These are phyloP conservation scores for Eubasilissa splendida DNA, from an alignment of 2,888 invertebrate species.

Conservation along the genomic window DNA sequence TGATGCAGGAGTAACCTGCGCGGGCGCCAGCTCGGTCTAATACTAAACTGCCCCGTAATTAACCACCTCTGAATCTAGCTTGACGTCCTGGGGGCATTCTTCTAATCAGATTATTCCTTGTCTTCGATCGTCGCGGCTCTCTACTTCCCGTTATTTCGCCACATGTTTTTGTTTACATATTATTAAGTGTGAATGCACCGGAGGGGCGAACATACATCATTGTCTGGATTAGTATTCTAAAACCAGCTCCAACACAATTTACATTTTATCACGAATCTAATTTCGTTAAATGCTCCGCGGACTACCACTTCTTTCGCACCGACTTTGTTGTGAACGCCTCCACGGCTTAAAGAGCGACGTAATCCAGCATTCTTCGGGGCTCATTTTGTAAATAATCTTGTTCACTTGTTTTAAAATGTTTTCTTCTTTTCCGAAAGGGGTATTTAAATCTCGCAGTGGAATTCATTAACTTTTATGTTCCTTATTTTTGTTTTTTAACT, in stretches of 20 bases:
- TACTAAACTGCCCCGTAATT: no score
- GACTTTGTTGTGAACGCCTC: not conserved
- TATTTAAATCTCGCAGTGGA: no score
- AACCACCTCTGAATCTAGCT: not conserved
- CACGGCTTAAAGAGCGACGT: no score
- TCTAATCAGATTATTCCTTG: not conserved
- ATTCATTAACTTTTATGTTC: no score
- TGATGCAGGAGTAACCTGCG: no score
- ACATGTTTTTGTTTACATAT: slow-evolving; percentile 4
- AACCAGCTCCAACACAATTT: slow-evolving; percentile 28
- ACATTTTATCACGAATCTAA: slow-evolving; percentile 41
- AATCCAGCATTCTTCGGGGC: no score
- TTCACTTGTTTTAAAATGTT: no score
- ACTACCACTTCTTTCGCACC: slow-evolving; percentile 9
- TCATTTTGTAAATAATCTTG: no score
- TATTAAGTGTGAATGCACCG: not conserved
- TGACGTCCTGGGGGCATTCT: slow-evolving; percentile 1
- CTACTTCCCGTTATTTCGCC: slow-evolving; percentile 3
- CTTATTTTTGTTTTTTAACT: no score
- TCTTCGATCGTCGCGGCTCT: not conserved
- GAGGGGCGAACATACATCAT: slow-evolving; percentile 2
- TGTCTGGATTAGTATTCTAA: slow-evolving; percentile 28
- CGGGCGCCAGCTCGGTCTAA: no score
- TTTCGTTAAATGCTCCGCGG: slow-evolving; percentile 16
- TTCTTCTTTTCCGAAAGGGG: no score